Evolutionary conservation across 2,113 vertebrate genomes (phyloP).

Genomic region (Chlorocebus sabaeus): DNA sequence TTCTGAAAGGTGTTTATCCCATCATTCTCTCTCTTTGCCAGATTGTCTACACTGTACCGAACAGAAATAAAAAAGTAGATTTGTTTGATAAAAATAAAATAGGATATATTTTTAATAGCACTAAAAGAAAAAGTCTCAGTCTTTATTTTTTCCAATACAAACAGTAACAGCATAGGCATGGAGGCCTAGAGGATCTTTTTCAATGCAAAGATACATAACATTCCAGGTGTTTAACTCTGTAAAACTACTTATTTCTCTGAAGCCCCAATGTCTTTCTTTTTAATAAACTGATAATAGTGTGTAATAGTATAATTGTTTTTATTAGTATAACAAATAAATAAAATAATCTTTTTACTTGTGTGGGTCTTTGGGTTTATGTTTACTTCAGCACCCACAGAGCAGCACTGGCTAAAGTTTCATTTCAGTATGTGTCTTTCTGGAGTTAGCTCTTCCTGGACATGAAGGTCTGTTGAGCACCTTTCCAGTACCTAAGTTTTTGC

Average conservation of each 20-base stretch:
- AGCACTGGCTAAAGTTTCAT: not conserved
- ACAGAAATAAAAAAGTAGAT: not conserved
- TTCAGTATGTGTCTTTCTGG: not conserved
- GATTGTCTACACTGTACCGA: not conserved
- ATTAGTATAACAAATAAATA: not conserved
- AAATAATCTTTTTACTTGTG: not conserved
- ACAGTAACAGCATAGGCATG: not conserved
- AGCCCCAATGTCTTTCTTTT: not conserved
- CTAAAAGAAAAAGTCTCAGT: not conserved
- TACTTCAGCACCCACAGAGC: not conserved
- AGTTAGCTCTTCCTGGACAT: not conserved
- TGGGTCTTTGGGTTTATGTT: not conserved
- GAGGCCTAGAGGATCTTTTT: not conserved
- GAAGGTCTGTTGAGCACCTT: rapidly evolving
- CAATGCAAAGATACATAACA: rapidly evolving
- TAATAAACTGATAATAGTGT: not conserved
- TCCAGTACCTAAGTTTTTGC: rapidly evolving
- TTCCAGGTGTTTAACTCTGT: not conserved
- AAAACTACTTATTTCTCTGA: not conserved
- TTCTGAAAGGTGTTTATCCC: not conserved
- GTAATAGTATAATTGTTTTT: not conserved
- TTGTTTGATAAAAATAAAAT: not conserved
- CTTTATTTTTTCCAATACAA: not conserved
- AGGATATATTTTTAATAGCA: not conserved
- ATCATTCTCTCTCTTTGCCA: not conserved